These are phyloP conservation scores for Drosophila kambysellisi DNA, from an alignment of 2,888 invertebrate genomes.

Conservation along the genomic window DNA sequence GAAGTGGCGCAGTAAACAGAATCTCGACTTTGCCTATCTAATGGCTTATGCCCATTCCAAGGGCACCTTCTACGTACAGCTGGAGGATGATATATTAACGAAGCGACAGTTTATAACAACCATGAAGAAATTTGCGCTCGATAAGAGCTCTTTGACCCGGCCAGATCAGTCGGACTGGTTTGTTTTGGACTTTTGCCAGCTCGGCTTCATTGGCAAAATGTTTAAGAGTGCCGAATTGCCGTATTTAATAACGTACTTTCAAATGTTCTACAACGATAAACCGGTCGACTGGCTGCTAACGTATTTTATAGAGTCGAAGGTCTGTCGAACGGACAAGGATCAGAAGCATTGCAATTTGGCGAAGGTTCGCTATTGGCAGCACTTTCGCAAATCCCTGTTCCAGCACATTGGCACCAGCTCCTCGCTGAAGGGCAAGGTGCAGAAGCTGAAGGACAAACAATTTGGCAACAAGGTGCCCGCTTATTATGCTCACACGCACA, in stretches of 20 bases:
- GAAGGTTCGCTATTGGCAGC: constrained; percentile 92
- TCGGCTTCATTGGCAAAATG: constrained; percentile 97
- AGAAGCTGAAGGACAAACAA: constrained; percentile 96
- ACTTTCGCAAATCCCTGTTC: constrained; percentile 95
- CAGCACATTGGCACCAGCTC: constrained; percentile 98
- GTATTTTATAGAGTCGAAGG: constrained; percentile 94
- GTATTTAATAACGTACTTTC: constrained; percentile 95
- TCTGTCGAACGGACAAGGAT: constrained; percentile 93
- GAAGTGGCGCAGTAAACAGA: constrained; percentile 97
- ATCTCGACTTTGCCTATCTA: constrained; percentile 95
- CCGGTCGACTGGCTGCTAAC: constrained; percentile 99
- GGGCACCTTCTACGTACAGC: constrained; percentile 94
- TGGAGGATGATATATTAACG: constrained; percentile 97
- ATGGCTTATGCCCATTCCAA: constrained; percentile 97
- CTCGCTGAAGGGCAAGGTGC: constrained; percentile 97
- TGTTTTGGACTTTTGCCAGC: constrained; percentile 95
- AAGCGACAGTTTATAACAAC: constrained; percentile 93
- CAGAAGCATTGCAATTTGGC: constrained; percentile 94
- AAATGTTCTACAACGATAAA: constrained; percentile 98
- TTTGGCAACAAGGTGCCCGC: constrained; percentile 92
- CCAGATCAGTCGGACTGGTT: constrained; percentile 91
- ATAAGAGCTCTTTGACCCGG: constrained; percentile 87
- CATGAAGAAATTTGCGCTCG: constrained; percentile 93
- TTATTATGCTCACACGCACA: constrained; percentile 90
- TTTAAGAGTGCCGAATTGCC: constrained; percentile 95